Base-by-base conservation (phyloP, 2,888 invertebrate genomes). In the Melanostoma mellinum region DNA sequence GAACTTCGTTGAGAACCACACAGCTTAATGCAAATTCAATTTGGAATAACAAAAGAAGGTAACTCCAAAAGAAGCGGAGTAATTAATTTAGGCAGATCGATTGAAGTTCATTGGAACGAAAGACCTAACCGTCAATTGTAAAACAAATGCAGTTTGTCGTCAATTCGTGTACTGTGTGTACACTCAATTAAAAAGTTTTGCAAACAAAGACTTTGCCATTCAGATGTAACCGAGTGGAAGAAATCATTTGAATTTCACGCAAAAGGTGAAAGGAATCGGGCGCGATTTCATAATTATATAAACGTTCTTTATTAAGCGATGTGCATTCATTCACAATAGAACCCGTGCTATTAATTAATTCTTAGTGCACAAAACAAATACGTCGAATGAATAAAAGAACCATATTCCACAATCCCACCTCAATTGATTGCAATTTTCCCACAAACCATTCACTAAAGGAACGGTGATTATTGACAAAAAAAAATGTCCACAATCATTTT, bases 281-380 rank as follows among this genome's bases (percentile, higher is more conserved):
- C 80, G 85, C 85, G 85, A 80, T 76, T 80, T 72, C 76, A 80
- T 79, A 85, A 85, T 80, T 85, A 38, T 50, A 80, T 69, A 77
- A 61, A 52, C 44, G 60, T 50, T 71, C 75, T 61, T 71, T 68
- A 52, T 65, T 46, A 48, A 50, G n/a, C 60, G 30, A 42, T 77
- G 38, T 58, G 50, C 20, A 55, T 63, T 78, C 58, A 53, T 58
- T 69, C 20, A 79, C 67, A 79, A 79, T 65, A 38, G 60, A 71
- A 60, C 79, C 67, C 84, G 84, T 84, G 84, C 84, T 84, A 79
- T 75, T 84, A 84, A 84, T 84, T 84, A 84, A 79, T 84, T 71
- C 44, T 67, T 56, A 33, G 60, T 71, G 52, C 50, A 48, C 58
- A 76, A 68, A 71, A 78, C 53, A 79, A 79, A 73, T 65, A 79